phyloP scores from a whole-genome alignment of 2,113 vertebrate genomes.

The Taxidea taxus region DNA sequence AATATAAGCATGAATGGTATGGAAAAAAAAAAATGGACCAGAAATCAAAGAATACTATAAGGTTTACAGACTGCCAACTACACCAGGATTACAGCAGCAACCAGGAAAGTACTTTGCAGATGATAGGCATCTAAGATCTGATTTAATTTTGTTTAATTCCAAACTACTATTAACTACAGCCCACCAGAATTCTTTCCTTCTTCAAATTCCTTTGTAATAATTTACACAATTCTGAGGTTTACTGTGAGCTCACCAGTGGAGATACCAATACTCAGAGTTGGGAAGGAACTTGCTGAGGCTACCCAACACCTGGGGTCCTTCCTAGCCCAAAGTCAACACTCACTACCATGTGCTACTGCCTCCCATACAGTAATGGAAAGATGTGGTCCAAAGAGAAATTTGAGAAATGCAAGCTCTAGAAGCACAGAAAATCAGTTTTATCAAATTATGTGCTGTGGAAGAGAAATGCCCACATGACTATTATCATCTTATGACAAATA shows the following conservation, averaged over 20 bases:
- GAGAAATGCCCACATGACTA: neutral
- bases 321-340: neutral
- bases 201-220: conserved; percentile 25
- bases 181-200: neutral
- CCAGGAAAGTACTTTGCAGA: conserved; percentile 8
- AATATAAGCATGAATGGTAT: conserved; percentile 34
- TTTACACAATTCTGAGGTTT: conserved; percentile 18
- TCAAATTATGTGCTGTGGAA: neutral
- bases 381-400: neutral
- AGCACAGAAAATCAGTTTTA: conserved; percentile 10
- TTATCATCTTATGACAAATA: neutral
- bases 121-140: neutral
- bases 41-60: conserved; percentile 40
- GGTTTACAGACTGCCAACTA: conserved; percentile 36
- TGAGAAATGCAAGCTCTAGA: neutral
- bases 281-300: neutral
- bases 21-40: neutral
- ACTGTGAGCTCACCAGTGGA: neutral
- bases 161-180: conserved; percentile 29
- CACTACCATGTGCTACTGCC: neutral
- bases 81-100: neutral
- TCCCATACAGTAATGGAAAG: neutral
- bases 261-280: neutral
- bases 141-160: neutral
- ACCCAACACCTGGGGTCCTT: neutral